phyloP scores from a whole-genome alignment of 1,140 invertebrate genomes.

The Gonatopus flavifemur region DNA sequence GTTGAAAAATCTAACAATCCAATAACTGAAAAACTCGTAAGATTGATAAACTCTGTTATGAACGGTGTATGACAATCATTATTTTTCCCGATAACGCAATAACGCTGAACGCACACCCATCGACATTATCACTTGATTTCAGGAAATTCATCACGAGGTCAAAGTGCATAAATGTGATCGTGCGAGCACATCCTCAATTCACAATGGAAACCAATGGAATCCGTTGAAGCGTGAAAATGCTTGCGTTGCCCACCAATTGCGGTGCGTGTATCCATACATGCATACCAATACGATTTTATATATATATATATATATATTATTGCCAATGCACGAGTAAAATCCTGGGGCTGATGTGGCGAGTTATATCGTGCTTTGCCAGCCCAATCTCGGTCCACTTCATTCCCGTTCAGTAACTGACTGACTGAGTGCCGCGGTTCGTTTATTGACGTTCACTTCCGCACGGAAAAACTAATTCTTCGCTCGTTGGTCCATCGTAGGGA shows the following conservation, averaged over 20 bases:
- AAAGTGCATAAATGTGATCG: background rate
- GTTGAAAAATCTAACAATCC: no score
- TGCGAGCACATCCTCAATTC: constrained; percentile 19
- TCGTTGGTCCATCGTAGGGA: no score
- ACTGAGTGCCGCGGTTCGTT: constrained; percentile 25
- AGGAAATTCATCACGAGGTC: background rate
- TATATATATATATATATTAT: no score
- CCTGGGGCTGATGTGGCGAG: constrained; percentile 24
- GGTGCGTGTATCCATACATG: no score
- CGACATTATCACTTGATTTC: no score
- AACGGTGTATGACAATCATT: no score
- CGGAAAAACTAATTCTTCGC: constrained; percentile 27
- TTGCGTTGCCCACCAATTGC: constrained; percentile 16
- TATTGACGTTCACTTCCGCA: constrained; percentile 28
- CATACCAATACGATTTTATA: no score
- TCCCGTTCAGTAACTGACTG: constrained; percentile 22
- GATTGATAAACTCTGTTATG: no score
- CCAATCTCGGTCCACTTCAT: constrained; percentile 33
- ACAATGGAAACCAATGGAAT: constrained; percentile 20
- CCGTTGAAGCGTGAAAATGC: constrained; percentile 23
- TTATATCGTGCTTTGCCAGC: constrained; percentile 28
- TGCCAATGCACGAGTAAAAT: constrained; percentile 18
- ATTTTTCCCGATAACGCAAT: no score
- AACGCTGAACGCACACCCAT: no score
- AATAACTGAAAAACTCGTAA: no score